Evolutionary conservation across 2,113 vertebrate species (phyloP).

Genomic region (Callopanchax toddi): DNA sequence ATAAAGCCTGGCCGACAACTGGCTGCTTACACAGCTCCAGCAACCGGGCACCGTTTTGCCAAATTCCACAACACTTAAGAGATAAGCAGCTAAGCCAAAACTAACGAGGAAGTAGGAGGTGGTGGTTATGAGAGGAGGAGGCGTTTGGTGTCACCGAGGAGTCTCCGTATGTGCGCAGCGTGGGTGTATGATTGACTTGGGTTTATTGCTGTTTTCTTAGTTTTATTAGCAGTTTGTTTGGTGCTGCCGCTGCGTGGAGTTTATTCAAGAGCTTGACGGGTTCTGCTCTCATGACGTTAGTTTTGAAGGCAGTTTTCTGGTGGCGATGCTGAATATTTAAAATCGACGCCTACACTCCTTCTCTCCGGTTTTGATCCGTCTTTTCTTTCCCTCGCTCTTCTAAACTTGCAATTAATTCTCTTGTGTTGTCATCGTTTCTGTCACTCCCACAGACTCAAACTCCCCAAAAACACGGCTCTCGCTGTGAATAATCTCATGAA

Average conservation of each 20-base stretch:
- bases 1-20: constrained; percentile 48
- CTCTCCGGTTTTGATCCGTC: not conserved
- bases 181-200: constrained; percentile 47
- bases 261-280: constrained; percentile 53
- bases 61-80: constrained; percentile 68
- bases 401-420: constrained; percentile 1
- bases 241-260: constrained; percentile 31
- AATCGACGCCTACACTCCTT: constrained; percentile 34
- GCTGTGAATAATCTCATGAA: constrained; percentile 16
- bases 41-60: constrained; percentile 57
- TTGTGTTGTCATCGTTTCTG: constrained; percentile 2
- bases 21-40: constrained; percentile 43
- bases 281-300: constrained; percentile 37
- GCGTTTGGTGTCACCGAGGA: constrained; percentile 59
- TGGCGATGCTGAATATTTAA: constrained; percentile 46
- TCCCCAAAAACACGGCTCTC: not conserved
- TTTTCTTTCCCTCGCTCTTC: constrained; percentile 13
- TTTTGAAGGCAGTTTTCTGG: constrained; percentile 42
- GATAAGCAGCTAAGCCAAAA: constrained; percentile 63
- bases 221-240: constrained; percentile 43
- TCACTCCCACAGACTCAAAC: constrained; percentile 17
- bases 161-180: constrained; percentile 32
- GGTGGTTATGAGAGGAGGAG: constrained; percentile 30
- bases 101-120: constrained; percentile 19
- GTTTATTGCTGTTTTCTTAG: constrained; percentile 31